These are phyloP conservation scores for Rousettus leschenaultii DNA, from an alignment of 2,113 vertebrate genomes.

Conservation along the genomic window DNA sequence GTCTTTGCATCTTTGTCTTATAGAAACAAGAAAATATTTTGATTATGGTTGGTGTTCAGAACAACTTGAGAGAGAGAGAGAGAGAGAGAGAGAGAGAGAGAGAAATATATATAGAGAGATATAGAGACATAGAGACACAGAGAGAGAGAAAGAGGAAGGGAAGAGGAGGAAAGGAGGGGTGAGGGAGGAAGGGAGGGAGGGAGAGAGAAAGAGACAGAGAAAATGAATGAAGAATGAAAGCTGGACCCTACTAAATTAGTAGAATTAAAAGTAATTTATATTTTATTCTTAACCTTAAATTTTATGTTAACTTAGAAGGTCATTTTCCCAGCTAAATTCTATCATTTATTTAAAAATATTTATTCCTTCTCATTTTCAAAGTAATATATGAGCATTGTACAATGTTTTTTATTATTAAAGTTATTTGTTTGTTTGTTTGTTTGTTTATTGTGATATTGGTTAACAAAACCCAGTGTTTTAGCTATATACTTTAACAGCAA, in stretches of 20 bases:
- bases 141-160: neutral
- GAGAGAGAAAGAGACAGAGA: neutral
- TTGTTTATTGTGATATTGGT: no score
- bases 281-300: neutral
- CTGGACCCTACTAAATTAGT: neutral
- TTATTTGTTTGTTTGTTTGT: no score
- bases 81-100: neutral
- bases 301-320: neutral
- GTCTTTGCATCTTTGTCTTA: neutral
- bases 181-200: no score
- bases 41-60: neutral
- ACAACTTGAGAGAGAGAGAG: neutral
- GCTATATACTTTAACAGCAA: no score
- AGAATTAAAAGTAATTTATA: neutral
- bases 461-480: no score
- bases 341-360: neutral
- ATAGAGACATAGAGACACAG: no score
- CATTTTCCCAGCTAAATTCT: neutral
- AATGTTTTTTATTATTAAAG: neutral
- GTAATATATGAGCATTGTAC: neutral
- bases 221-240: neutral
- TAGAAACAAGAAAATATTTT: neutral
- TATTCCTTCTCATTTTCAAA: neutral
- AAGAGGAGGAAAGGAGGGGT: no score
- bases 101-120: no score